A percentile compares a stretch with the other conserved stretches of the same genome.
These are phyloP conservation scores for Paedocypris sp. DNA, from an alignment of 2,113 vertebrate genomes.

Conservation along the genomic window DNA sequence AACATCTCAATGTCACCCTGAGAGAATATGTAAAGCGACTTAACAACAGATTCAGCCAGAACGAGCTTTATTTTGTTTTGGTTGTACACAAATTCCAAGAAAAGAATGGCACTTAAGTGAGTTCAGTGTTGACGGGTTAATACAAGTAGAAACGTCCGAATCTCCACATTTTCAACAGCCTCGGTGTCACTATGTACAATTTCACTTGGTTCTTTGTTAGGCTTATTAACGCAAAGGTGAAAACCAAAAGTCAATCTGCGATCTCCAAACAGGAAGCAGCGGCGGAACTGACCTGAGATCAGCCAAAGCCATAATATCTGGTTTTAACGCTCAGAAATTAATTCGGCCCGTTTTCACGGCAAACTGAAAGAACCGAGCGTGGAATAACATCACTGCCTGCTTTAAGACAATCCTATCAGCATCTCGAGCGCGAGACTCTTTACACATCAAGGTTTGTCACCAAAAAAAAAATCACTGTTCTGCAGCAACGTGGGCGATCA, in stretches of 20 bases:
- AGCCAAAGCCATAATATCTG: neutral
- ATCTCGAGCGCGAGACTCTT: too few relatives aligned
- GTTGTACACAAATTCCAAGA: slow-evolving; percentile 4
- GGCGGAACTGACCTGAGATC: slow-evolving; percentile 9
- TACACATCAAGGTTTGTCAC: slow-evolving; percentile 4
- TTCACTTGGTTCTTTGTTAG: slow-evolving; percentile 32
- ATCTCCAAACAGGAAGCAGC: slow-evolving; percentile 4
- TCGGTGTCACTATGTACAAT: slow-evolving; percentile 44
- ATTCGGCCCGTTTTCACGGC: neutral
- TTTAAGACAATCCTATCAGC: too few relatives aligned
- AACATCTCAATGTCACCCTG: too few relatives aligned
- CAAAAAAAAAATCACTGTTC: slow-evolving; percentile 32
- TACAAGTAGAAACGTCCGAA: slow-evolving; percentile 28
- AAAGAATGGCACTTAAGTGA: slow-evolving; percentile 46
- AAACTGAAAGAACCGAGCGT: slow-evolving; percentile 16
- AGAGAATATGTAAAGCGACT: too few relatives aligned
- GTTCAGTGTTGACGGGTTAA: slow-evolving; percentile 39
- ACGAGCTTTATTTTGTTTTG: slow-evolving; percentile 7
- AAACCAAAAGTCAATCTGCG: slow-evolving; percentile 10
- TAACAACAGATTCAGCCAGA: slow-evolving; percentile 27
- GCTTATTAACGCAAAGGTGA: slow-evolving; percentile 17
- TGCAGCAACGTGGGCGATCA: slow-evolving; percentile 50
- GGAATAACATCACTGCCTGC: too few relatives aligned
- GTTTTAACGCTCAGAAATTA: neutral
- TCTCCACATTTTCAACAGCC: slow-evolving; percentile 28